These are phyloP conservation scores for Schizopygopsis pylzovi DNA, from an alignment of 2,797 vertebrate genomes.

Conservation along the genomic window DNA sequence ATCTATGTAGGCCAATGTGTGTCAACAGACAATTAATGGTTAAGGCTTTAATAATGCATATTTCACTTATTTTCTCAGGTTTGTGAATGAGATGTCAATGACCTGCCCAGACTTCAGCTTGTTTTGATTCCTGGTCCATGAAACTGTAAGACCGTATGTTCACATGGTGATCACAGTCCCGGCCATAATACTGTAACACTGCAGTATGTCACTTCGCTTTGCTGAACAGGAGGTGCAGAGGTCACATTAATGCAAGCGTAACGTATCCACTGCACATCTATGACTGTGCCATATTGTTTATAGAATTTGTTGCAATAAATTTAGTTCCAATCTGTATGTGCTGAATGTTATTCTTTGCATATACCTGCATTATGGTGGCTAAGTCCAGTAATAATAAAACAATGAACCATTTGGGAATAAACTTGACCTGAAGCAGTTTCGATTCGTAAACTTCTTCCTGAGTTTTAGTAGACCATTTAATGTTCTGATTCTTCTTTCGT, in stretches of 20 bases:
- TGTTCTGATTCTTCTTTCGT: no score
- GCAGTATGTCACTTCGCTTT: neutral
- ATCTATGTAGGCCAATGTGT: neutral
- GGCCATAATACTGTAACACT: neutral
- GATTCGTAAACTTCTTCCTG: neutral
- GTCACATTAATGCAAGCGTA: neutral
- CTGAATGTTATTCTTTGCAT: constrained; percentile 7
- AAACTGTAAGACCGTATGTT: neutral
- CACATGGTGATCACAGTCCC: neutral
- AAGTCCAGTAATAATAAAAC: neutral
- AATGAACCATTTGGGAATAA: neutral
- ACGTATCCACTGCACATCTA: neutral
- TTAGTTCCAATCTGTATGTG: neutral
- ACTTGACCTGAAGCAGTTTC: neutral
- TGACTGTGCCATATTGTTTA: constrained; percentile 14
- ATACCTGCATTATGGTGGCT: neutral
- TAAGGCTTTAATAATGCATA: neutral
- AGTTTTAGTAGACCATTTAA: neutral
- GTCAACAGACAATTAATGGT: neutral
- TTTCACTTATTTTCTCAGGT: constrained; percentile 69
- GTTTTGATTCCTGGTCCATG: constrained; percentile 66
- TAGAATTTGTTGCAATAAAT: constrained; percentile 14
- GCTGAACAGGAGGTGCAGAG: neutral
- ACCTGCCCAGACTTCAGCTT: constrained; percentile 72
- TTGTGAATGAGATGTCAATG: constrained; percentile 73